Percentiles rank a stretch among this genome's conserved stretches.
Conservation (phyloP, 1,140 invertebrate genomes). For the Capitella teleta region DNA sequence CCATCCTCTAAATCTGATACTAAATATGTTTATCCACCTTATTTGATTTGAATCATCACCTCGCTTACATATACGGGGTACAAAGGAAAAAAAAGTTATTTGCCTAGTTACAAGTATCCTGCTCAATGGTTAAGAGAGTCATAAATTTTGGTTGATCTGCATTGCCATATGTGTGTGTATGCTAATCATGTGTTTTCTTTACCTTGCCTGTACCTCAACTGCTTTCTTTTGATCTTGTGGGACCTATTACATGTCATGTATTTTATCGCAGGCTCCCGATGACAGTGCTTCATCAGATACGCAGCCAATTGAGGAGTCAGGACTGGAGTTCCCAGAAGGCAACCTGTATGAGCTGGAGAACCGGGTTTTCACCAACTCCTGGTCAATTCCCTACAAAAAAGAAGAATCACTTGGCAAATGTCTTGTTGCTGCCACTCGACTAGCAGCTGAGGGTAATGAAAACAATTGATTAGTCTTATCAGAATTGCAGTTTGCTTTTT, state of each 20-base stretch:
- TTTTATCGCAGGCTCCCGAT: neutral
- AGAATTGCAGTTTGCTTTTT: slow-evolving; percentile 13
- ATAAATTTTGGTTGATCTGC: neutral
- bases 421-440: slow-evolving; percentile 40
- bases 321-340: slow-evolving; percentile 44
- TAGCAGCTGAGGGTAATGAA: slow-evolving; percentile 38
- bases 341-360: slow-evolving; percentile 47
- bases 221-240: too few species aligned
- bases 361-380: slow-evolving; percentile 48
- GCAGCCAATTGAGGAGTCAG: slow-evolving; percentile 1
- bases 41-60: too few species aligned
- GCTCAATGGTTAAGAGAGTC: neutral
- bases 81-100: too few species aligned
- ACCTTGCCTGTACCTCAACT: too few species aligned
- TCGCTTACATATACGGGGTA: too few species aligned
- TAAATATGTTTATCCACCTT: too few species aligned
- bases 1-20: too few species aligned
- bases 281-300: neutral
- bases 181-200: too few species aligned
- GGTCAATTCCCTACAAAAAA: slow-evolving; percentile 50
- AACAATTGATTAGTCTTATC: neutral
- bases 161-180: neutral
- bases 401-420: slow-evolving; percentile 48
- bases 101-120: too few species aligned
- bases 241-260: neutral